These are phyloP conservation scores for Distichodus sexfasciatus DNA, from an alignment of 2,797 vertebrate species.

Conservation along the genomic window DNA sequence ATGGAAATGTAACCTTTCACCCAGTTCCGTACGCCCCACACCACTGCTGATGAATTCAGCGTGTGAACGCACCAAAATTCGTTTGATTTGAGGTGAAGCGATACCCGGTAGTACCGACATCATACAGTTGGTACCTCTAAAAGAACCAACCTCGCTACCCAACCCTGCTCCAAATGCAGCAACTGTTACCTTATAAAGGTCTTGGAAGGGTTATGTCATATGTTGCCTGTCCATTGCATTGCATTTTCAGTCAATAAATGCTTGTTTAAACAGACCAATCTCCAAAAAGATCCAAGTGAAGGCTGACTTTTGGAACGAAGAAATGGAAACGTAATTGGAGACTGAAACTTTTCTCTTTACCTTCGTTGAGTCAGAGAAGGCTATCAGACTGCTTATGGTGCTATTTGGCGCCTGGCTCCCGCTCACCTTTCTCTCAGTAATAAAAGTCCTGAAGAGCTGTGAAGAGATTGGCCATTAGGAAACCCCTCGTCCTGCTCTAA, in stretches of 20 bases:
- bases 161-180: too few relatives aligned
- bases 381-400: conserved; percentile 61
- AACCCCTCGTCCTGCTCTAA: conserved; percentile 32
- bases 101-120: too few relatives aligned
- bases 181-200: conserved; percentile 1
- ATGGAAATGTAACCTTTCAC: too few relatives aligned
- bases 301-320: conserved; percentile 34
- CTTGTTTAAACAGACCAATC: conserved; percentile 16
- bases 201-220: neutral
- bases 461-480: conserved; percentile 44
- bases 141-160: too few relatives aligned
- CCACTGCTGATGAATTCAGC: too few relatives aligned
- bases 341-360: conserved; percentile 45
- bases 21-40: too few relatives aligned
- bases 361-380: conserved; percentile 46
- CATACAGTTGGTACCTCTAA: too few relatives aligned
- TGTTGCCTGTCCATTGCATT: conserved; percentile 8
- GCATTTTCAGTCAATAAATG: conserved; percentile 19
- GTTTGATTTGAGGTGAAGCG: too few relatives aligned
- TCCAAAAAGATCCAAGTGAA: conserved; percentile 15
- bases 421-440: conserved; percentile 34
- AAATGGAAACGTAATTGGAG: conserved; percentile 58
- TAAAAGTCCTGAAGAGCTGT: conserved; percentile 38
- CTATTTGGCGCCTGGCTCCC: conserved; percentile 31
- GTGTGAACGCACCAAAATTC: too few relatives aligned